Evolutionary conservation across 2,797 vertebrate species (phyloP).

Genomic region (Geotrypetes seraphini): DNA sequence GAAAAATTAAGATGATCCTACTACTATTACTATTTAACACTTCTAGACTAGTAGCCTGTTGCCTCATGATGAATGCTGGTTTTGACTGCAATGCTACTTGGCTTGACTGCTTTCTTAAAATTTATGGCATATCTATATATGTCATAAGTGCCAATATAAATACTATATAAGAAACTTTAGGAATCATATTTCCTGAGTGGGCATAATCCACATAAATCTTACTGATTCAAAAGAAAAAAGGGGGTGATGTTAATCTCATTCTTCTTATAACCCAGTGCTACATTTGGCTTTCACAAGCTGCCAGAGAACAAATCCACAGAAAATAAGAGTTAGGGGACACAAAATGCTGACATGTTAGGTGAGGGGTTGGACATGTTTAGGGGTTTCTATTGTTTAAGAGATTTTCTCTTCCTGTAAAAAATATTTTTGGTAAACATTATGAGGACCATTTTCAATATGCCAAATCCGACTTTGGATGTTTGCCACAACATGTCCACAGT

Average conservation of each 20-base stretch:
- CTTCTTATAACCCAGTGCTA: slow-evolving; percentile 2
- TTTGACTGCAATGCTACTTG: background rate
- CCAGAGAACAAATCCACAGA: background rate
- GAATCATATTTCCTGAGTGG: slow-evolving; percentile 6
- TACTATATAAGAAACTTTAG: slow-evolving; percentile 1
- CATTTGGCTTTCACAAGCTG: background rate
- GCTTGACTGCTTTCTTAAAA: slow-evolving; percentile 5
- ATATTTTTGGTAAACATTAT: too few relatives aligned
- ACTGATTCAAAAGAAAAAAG: slow-evolving; percentile 12
- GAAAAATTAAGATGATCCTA: too few relatives aligned
- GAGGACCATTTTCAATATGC: too few relatives aligned
- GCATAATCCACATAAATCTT: slow-evolving; percentile 1
- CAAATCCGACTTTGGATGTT: too few relatives aligned
- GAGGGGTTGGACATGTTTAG: too few relatives aligned
- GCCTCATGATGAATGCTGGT: background rate
- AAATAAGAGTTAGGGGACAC: background rate
- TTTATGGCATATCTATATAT: background rate
- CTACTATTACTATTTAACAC: too few relatives aligned
- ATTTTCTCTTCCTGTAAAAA: too few relatives aligned
- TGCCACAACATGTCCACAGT: too few relatives aligned
- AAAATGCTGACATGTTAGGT: too few relatives aligned
- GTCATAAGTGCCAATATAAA: slow-evolving; percentile 10
- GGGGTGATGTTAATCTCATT: background rate
- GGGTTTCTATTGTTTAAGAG: too few relatives aligned
- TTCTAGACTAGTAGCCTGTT: background rate